Base-by-base conservation (phyloP, 1,140 invertebrate genomes). In the Yoshiicerus persimilis region DNA sequence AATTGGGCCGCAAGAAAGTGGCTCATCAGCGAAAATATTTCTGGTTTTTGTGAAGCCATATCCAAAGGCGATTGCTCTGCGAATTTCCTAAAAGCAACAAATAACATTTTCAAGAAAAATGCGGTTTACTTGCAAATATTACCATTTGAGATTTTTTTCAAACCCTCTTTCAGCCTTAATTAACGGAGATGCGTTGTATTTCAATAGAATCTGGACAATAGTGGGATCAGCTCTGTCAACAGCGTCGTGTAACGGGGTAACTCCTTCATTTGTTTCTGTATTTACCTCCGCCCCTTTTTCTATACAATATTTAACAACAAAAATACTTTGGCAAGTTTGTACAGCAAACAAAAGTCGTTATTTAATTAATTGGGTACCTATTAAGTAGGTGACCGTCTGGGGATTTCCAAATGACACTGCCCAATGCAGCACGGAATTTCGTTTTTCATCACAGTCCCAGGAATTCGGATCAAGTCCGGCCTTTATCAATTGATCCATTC, bases 201-300 rank as follows among this genome's bases (percentile, higher is more conserved):
- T 92, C 64, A 95, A 89, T 25, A 95, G 89, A 89, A 94, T 93
- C 91, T 94, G 93, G 84, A 95, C 93, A 89, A 95, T 94, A 27
- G 92, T 92, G 80, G 92, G 88, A 92, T 95, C 93, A 8, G 93
- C 94, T 90, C 95, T 92, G 90, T 92, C 92, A 4, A 95, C 93
- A 87, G 95, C 95, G 91, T 95, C 94, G 90, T 95, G 95, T 27
- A 95, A 92, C 39, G 95, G 94, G 6, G 94, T 95, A 62, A 93
- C 94, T 30, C 95, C 85, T 75, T 91, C 90, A n/a, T 36, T 86
- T 20, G 90, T 91, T 38, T 89, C 88, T 83, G 86, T 77, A 77
- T 91, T 90, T 25, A 91, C 90, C 38, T 91, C 89, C 1, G 87
- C 85, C 41, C 90, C 90, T 36, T 87, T 86, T 4, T 90, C 90